Base-by-base conservation (phyloP, 53 echinoderm and acorn worm species). In the Actinopyga echinites region DNA sequence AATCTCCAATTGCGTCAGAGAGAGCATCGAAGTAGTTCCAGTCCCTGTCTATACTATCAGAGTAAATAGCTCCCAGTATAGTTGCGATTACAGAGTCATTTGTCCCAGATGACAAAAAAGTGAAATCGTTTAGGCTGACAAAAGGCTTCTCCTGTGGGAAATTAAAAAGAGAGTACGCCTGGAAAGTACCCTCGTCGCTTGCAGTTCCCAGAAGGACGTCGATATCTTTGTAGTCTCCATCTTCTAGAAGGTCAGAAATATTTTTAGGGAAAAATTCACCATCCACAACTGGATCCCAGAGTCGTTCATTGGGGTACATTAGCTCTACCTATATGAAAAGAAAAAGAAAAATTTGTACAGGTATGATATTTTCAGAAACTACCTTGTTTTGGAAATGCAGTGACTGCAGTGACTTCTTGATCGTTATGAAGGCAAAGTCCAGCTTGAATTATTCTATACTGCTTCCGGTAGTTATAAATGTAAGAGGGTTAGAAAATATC, bases 11-110 rank as follows among this genome's bases (percentile, higher is more conserved):
- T 6, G 44, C 44, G 7, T 30, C 61, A 28, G 61, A 8, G 30
- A 61, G 30, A 30, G 61, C 61, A 30, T 61, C 61, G 25, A 61
- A 30, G 21, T 61, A 61, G 61, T 61, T 61, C 8, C 75, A 2
- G 13, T 28, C 53, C 26, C 26, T 28, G 17, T 54, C 75, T 1
- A 54, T 53, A 25, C 54, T 31, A 20, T 75, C 28, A 11, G n/a
- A 44, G 55, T 75, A 75, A 26, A 75, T 52, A 42, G 43, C 55
- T 75, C 53, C 55, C 25, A 54, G 54, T 13, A 75, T 15, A 29
- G 25, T 54, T 6, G 56, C 31, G 12, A 53, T 30, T 4, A 55
- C 2, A 28, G 30, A 17, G 30, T 75, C 53, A 28, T 35, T 22
- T 8, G 29, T 13, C 0, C 53, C 56, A 8, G 30, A 2, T 54